Conservation (phyloP, 2,888 invertebrate species). For the Andricus quercusramuli region DNA sequence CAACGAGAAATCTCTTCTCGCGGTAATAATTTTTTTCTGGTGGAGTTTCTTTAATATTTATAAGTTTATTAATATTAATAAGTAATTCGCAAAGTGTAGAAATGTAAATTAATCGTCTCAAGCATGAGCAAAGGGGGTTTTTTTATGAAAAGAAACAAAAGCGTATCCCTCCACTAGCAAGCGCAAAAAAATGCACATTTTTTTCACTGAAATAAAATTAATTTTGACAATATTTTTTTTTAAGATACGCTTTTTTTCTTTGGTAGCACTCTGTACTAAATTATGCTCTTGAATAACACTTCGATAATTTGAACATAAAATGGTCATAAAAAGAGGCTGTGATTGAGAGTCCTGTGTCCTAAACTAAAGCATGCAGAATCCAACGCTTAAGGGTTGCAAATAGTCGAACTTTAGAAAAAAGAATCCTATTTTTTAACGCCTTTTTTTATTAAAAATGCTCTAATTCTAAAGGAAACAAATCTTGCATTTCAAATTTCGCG, state of each 20-base stretch:
- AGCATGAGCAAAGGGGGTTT: conserved; percentile 21
- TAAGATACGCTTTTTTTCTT: conserved; percentile 12
- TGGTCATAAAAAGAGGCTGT: conserved; percentile 48
- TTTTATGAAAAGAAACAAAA: conserved; percentile 21
- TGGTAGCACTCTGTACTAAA: background rate
- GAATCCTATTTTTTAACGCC: background rate
- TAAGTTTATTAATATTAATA: conserved; percentile 18
- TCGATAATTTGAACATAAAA: conserved; percentile 22
- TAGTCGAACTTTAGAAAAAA: background rate
- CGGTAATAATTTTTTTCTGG: conserved; percentile 1
- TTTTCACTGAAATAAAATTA: background rate
- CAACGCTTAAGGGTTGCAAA: conserved; percentile 26
- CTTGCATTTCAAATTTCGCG: too few relatives aligned
- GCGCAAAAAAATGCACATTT: conserved; percentile 12
- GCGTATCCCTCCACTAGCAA: background rate
- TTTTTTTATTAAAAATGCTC: background rate
- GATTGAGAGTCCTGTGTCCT: conserved; percentile 48
- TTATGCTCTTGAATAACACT: conserved; percentile 30
- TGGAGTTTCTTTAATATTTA: conserved; percentile 1
- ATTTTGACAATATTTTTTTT: background rate
- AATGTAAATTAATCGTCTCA: conserved; percentile 25
- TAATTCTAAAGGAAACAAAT: too few relatives aligned
- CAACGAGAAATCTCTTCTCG: conserved; percentile 20
- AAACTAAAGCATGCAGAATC: conserved; percentile 23
- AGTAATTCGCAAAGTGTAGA: conserved; percentile 17